Base-by-base conservation (phyloP, 2,888 invertebrate species). In the Himalopsyche kuldschensis region DNA sequence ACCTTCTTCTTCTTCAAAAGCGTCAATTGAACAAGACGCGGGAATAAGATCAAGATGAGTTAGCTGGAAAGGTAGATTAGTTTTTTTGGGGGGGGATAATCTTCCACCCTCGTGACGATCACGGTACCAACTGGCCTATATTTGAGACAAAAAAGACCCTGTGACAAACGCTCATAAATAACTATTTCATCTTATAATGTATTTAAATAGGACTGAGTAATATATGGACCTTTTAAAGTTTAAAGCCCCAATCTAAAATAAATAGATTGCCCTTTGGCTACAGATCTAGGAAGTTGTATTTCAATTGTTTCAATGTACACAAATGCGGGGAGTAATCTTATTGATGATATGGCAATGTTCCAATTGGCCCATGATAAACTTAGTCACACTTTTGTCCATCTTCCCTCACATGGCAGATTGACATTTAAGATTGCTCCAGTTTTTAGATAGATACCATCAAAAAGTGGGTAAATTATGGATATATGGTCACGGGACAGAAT, bases 101-200 rank as follows among this genome's bases (percentile, higher is more conserved):
- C 90, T 89, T 88, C 90, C 89, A 87, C 90, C 89, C 87, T 89
- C 89, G 89, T 88, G 89, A 88, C 90, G 90, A 87, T 90, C 90
- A 86, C 91, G 91, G 89, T 91, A 91, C 88, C 90, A 90, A 89
- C 89, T 89, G 87, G 92, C 92, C 92, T 92, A 91, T 91, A 89
- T 88, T 88, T 91, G 88, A 91, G 88, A 91, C 90, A 88, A 69
- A 69, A 69, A 69, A 69, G 8, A 69, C 15, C 69, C 69, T 27
- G 15, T 69, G 24, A 69, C 30, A 27, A 11, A 69, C 69, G 11
- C 15, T 27, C 0, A 15, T 69, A 41, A 41, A 41, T 41, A 41
- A 41, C 35, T 4, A 10, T 63, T 63, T 24, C 5, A 20, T 63
- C 8, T 63, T 10, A 24, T 3, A 63, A 63, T 20, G 24, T 63